Base-by-base conservation (phyloP, 2,797 vertebrate genomes). In the Threskiornis aethiopicus region DNA sequence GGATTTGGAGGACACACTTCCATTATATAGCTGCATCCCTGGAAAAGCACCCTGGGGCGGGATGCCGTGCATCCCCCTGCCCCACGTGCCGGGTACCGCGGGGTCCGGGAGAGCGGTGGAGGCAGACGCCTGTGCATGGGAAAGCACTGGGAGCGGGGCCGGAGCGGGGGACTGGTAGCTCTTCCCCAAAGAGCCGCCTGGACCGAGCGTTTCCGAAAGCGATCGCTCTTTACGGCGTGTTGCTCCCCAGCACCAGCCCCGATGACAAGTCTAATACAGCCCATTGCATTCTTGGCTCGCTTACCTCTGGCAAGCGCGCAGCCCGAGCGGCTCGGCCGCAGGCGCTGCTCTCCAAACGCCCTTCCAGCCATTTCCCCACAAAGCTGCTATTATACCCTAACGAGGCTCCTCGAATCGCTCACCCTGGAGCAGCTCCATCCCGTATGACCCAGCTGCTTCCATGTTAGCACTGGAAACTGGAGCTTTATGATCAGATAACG, bases 61-160 rank as follows among this genome's bases (percentile, higher is more conserved):
- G 44, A 13, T 16, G 44, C 77, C 13, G 8, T 44, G 7, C 33
- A 6, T 22, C 51, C n/a, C 47, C 17, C 33, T 21, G 57, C 25
- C 59, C 33, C 5, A 2, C 24, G 3, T 0, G 26, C 58, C 0
- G 19, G 42, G 33, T 22, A 26, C 58, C 4, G 1, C 0, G 2
- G 41, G n/a, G 11, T 14, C 31, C 0, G 13, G 18, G 17, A 13
- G 22, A 9, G 37, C 1, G 2, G 6, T 17, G 54, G 54, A 33
- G 39, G 33, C 28, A 20, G 42, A 16, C 16, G 9, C 26, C 42
- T 17, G 10, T 5, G 54, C 18, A 13, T 5, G 29, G 16, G 57
- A 11, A 11, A 26, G 28, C 12, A 2, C 16, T 3, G 25, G 75
- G 29, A 35, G 49, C 2, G 3, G 29, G 57, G 55, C 46, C 1